Evolutionary conservation across 1,140 invertebrate genomes (phyloP).

Genomic region (Plutomurus gul): DNA sequence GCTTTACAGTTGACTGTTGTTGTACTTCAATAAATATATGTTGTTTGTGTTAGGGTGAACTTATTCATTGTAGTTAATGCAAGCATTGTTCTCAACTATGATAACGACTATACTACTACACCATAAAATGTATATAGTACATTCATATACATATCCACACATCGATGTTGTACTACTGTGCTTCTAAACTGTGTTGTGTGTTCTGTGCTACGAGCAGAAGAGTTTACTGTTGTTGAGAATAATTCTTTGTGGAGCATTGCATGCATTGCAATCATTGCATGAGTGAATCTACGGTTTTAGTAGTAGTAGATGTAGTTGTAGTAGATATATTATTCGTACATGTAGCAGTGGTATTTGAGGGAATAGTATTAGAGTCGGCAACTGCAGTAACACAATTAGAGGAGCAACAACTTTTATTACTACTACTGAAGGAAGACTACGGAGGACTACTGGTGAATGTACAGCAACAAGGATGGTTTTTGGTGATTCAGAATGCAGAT

Average conservation of each 20-base stretch:
- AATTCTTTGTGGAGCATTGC: constrained; percentile 16
- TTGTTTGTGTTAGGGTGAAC: too few species aligned
- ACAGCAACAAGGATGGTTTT: background rate
- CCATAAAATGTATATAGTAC: too few species aligned
- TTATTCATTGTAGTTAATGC: too few species aligned
- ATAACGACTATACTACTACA: too few species aligned
- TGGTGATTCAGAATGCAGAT: background rate
- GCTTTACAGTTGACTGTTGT: background rate
- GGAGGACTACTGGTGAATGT: background rate
- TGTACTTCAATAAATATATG: too few species aligned
- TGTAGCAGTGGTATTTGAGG: background rate
- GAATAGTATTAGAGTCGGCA: background rate
- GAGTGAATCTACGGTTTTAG: background rate
- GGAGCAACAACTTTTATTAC: constrained; percentile 29
- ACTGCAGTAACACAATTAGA: background rate
- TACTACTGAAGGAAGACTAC: background rate
- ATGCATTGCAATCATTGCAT: background rate
- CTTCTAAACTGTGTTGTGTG: too few species aligned
- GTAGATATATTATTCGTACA: too few species aligned
- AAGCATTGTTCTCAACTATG: too few species aligned
- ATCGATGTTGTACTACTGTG: too few species aligned
- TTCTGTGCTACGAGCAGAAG: background rate
- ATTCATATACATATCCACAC: too few species aligned
- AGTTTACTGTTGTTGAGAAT: background rate
- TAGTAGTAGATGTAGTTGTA: background rate